phyloP scores from a whole-genome alignment of 2,797 vertebrate genomes.

The Xerus rutilus region DNA sequence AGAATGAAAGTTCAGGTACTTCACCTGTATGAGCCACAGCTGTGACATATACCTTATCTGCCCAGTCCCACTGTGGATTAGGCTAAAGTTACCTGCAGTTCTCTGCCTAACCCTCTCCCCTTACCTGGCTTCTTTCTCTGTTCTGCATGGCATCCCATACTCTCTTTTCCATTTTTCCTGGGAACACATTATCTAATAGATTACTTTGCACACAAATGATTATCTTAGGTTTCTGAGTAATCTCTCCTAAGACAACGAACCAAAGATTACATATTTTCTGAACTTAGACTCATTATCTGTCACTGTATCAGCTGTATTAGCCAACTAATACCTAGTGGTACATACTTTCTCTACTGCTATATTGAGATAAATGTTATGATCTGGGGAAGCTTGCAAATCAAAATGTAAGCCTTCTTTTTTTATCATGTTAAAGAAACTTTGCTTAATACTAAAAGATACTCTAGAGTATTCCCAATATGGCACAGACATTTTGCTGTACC shows the following conservation, averaged over 20 bases:
- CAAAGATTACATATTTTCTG: slow-evolving; percentile 2
- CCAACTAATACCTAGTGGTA: background rate
- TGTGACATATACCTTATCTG: background rate
- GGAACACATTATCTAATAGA: background rate
- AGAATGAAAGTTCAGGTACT: background rate
- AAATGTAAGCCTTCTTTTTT: background rate
- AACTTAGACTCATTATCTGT: background rate
- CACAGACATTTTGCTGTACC: background rate
- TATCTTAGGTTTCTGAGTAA: background rate
- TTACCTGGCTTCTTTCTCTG: background rate
- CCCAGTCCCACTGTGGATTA: rapidly evolving
- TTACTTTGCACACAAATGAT: background rate
- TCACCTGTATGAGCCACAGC: background rate
- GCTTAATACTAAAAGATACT: background rate
- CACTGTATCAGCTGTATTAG: background rate
- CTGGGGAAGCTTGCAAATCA: background rate
- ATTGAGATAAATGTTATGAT: slow-evolving; percentile 27
- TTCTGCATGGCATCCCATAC: background rate
- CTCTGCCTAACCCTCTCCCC: background rate
- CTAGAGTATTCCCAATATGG: background rate
- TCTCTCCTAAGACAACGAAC: background rate
- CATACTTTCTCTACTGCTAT: background rate
- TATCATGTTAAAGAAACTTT: background rate
- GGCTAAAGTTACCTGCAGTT: background rate
- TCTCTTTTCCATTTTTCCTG: background rate